Conservation (phyloP, 1,140 invertebrate species). For the Branchinecta lynchi region DNA sequence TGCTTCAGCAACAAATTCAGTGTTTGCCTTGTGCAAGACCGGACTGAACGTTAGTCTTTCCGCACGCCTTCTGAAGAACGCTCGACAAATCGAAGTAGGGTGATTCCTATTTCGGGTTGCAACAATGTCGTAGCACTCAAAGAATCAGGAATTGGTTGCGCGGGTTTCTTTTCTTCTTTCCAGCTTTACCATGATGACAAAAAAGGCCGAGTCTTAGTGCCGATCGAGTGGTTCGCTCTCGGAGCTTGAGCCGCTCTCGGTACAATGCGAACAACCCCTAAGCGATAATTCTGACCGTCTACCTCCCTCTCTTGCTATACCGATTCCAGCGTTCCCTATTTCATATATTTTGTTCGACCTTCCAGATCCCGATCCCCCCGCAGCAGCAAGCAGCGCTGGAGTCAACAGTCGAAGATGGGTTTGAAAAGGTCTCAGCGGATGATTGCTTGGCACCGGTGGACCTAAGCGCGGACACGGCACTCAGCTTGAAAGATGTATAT, state of each 20-base stretch:
- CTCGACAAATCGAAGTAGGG: too few species aligned
- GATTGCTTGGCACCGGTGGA: slow-evolving; percentile 35
- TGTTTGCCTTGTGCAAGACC: too few species aligned
- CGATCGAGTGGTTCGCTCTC: neutral
- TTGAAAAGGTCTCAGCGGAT: slow-evolving; percentile 51
- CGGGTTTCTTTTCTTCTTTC: too few species aligned
- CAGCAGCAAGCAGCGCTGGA: slow-evolving; percentile 40
- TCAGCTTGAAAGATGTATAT: slow-evolving; percentile 41
- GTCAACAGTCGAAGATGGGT: slow-evolving; percentile 39
- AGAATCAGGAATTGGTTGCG: too few species aligned
- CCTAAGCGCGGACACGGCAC: slow-evolving; percentile 30
- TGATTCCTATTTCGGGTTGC: too few species aligned
- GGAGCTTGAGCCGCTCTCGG: neutral
- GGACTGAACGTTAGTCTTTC: too few species aligned
- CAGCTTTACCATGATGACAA: neutral
- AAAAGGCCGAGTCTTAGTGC: slow-evolving; percentile 9
- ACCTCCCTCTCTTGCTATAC: slow-evolving; percentile 13
- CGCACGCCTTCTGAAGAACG: too few species aligned
- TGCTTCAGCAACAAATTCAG: too few species aligned
- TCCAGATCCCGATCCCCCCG: slow-evolving; percentile 63
- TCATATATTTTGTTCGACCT: neutral
- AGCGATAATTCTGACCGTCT: neutral
- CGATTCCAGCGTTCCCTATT: neutral
- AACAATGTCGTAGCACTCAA: too few species aligned
- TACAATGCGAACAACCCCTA: slow-evolving; percentile 3